phyloP scores from a whole-genome alignment of 2,888 invertebrate species.

The Nymphalis c-album region DNA sequence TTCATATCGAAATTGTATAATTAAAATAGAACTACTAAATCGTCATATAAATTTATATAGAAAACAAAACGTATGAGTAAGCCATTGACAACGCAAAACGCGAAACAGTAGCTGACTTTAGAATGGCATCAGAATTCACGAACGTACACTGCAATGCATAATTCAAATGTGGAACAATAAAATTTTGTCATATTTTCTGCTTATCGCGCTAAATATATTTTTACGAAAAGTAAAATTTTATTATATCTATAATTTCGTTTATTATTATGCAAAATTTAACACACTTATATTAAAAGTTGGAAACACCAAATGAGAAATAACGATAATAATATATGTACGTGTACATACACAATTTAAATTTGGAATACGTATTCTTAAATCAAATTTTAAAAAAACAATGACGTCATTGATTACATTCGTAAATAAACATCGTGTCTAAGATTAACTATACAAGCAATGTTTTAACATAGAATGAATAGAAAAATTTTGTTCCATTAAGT shows the following conservation, averaged over 20 bases:
- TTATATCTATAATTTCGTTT: not conserved
- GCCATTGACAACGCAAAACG: conserved; percentile 60
- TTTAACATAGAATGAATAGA: not conserved
- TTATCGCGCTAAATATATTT: not conserved
- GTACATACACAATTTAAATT: too few species aligned
- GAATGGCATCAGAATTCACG: conserved; percentile 47
- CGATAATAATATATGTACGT: too few species aligned
- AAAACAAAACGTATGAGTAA: conserved; percentile 46
- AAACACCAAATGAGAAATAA: too few species aligned
- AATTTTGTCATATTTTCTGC: not conserved
- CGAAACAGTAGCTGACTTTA: conserved; percentile 51
- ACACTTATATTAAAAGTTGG: not conserved
- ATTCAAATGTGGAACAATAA: conserved; percentile 31
- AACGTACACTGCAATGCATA: conserved; percentile 52
- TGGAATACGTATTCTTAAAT: too few species aligned
- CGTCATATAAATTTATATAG: not conserved
- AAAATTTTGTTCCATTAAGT: not conserved
- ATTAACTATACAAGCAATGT: too few species aligned
- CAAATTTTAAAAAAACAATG: too few species aligned
- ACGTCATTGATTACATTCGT: too few species aligned
- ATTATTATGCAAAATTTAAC: not conserved
- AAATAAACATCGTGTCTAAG: too few species aligned
- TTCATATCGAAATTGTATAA: too few species aligned
- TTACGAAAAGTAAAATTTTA: not conserved
- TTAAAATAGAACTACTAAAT: not conserved